Evolutionary conservation across 2,888 invertebrate species (phyloP).

Genomic region (Microchrysa polita): DNA sequence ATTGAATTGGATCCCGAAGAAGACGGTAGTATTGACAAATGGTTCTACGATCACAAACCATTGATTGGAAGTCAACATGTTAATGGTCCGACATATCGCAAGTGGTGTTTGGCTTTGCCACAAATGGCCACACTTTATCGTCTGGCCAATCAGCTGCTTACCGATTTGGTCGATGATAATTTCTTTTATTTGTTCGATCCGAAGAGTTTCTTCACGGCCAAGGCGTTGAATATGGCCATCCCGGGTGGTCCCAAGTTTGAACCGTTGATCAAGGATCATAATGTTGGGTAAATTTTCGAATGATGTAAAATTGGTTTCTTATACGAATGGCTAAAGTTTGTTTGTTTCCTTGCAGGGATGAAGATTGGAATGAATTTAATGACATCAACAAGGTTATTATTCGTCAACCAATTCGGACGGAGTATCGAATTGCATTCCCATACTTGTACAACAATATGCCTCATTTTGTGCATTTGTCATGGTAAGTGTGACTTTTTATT

Average conservation of each 20-base stretch:
- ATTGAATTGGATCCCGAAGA: slow-evolving; percentile 97
- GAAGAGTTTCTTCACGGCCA: slow-evolving; percentile 99
- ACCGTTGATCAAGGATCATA: slow-evolving; percentile 97
- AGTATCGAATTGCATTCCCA: slow-evolving; percentile 99
- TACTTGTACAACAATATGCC: slow-evolving; percentile 99
- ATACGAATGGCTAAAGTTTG: slow-evolving; percentile 20
- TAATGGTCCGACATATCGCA: slow-evolving; percentile 96
- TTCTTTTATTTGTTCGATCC: slow-evolving; percentile 99
- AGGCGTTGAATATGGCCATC: slow-evolving; percentile 99
- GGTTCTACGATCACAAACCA: slow-evolving; percentile 99
- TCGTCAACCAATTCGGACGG: slow-evolving; percentile 96
- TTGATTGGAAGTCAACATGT: slow-evolving; percentile 90
- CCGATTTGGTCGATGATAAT: slow-evolving; percentile 97
- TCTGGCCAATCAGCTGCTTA: slow-evolving; percentile 95
- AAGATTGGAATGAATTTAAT: slow-evolving; percentile 99
- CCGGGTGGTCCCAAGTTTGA: slow-evolving; percentile 99
- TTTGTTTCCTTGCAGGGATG: slow-evolving; percentile 74
- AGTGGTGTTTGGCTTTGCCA: slow-evolving; percentile 95
- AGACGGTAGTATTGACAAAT: slow-evolving; percentile 87
- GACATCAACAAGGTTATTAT: slow-evolving; percentile 99
- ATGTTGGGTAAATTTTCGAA: slow-evolving; percentile 78
- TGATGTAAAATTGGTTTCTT: background rate
- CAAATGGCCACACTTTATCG: slow-evolving; percentile 98
- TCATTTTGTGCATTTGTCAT: slow-evolving; percentile 97
- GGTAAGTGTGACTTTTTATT: slow-evolving; percentile 74